Conservation (phyloP, 2,888 invertebrate species). For the Romanomermis culicivorax region DNA sequence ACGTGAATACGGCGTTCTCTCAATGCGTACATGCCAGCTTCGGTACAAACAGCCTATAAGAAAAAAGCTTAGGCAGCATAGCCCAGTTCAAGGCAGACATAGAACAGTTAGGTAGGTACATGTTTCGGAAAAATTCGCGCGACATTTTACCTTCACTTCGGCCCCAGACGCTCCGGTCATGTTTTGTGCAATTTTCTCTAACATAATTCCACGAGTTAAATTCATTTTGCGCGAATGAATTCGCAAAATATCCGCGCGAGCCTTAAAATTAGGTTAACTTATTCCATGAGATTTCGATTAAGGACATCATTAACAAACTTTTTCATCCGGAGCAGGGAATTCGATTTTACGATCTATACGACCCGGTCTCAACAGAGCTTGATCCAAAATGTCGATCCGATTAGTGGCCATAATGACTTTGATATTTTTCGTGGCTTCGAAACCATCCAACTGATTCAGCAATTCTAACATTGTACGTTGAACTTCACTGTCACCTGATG, state of each 20-base stretch:
- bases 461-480: constrained; percentile 97
- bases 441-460: constrained; percentile 91
- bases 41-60: constrained; percentile 81
- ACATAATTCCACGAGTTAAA: constrained; percentile 85
- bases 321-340: constrained; percentile 94
- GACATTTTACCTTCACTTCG: constrained; percentile 58
- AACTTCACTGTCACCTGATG: constrained; percentile 65
- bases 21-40: constrained; percentile 98
- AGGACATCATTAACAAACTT: background rate
- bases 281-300: background rate
- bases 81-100: no score
- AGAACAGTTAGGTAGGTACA: background rate
- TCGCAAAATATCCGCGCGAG: constrained; percentile 83
- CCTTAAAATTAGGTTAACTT: constrained; percentile 32
- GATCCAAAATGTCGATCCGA: constrained; percentile 91
- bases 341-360: constrained; percentile 99
- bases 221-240: constrained; percentile 99
- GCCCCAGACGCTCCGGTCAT: constrained; percentile 99
- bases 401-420: constrained; percentile 94
- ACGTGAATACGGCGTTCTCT: constrained; percentile 93
- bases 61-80: no score
- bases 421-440: constrained; percentile 94
- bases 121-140: background rate
- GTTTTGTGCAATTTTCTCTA: constrained; percentile 90
- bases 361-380: constrained; percentile 83